Conservation (phyloP, 2,797 vertebrate species). For the Scyliorhinus canicula region DNA sequence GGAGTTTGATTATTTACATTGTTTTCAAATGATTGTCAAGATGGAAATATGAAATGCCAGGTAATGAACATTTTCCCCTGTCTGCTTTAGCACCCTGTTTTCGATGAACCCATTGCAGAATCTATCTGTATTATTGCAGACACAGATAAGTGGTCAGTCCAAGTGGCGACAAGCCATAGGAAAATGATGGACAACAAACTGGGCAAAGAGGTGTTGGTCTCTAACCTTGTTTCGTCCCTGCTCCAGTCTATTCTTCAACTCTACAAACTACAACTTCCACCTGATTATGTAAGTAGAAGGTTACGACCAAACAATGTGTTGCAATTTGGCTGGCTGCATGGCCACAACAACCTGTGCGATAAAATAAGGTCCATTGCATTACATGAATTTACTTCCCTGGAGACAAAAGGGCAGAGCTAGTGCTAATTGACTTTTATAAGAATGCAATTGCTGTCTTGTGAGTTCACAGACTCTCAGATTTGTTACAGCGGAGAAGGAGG, state of each 20-base stretch:
- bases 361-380: neutral
- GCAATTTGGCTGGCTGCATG: neutral
- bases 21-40: neutral
- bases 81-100: constrained; percentile 67
- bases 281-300: constrained; percentile 68
- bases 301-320: neutral
- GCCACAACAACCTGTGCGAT: neutral
- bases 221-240: constrained; percentile 68
- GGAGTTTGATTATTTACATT: neutral
- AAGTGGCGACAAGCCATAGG: constrained; percentile 74
- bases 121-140: constrained; percentile 77
- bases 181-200: constrained; percentile 62
- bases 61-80: neutral
- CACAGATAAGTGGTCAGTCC: constrained; percentile 71
- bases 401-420: neutral
- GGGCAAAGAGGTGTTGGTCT: constrained; percentile 74
- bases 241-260: constrained; percentile 73
- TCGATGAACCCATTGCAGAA: constrained; percentile 76
- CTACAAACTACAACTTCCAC: constrained; percentile 67
- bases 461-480: neutral
- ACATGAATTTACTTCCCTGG: neutral
- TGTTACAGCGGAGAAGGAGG: no score
- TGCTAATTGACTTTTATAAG: neutral
- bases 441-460: neutral
- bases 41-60: neutral